Evolutionary conservation across 2,888 invertebrate genomes (phyloP).

Genomic region (Dorcus hopei): DNA sequence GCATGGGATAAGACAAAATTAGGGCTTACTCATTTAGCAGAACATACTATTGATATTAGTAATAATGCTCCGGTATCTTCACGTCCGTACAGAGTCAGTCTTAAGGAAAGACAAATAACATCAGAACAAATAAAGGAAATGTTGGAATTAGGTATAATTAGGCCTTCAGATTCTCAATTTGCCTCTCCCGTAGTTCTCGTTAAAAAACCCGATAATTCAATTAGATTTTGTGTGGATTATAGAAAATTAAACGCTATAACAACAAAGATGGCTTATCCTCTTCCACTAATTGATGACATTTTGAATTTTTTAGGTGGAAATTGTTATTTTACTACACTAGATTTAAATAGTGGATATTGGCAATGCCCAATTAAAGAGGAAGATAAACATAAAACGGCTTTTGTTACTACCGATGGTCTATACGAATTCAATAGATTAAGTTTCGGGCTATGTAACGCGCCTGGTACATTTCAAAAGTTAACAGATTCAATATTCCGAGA

Average conservation of each 20-base stretch:
- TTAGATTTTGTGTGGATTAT: too few relatives aligned
- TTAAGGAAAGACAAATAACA: not conserved
- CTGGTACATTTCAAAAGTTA: slow-evolving; percentile 28
- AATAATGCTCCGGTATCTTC: not conserved
- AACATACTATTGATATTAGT: not conserved
- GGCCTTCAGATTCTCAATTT: too few relatives aligned
- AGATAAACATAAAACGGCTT: not conserved
- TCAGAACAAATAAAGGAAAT: not conserved
- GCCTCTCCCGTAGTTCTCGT: too few relatives aligned
- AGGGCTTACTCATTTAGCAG: not conserved
- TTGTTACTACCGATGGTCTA: not conserved
- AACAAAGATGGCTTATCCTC: too few relatives aligned
- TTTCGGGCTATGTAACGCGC: slow-evolving; percentile 28
- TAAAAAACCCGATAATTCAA: too few relatives aligned
- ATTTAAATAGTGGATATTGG: not conserved
- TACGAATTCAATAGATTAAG: slow-evolving; percentile 15
- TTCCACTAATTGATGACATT: too few relatives aligned
- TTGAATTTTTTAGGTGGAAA: too few relatives aligned
- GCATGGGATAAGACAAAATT: not conserved
- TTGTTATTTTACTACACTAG: not conserved
- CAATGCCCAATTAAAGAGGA: not conserved
- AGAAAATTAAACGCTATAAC: too few relatives aligned
- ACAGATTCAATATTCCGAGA: slow-evolving; percentile 25
- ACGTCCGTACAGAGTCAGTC: not conserved
- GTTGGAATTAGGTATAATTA: too few relatives aligned